phyloP scores from a whole-genome alignment of 2,888 invertebrate genomes.

The Volucella zonaria region DNA sequence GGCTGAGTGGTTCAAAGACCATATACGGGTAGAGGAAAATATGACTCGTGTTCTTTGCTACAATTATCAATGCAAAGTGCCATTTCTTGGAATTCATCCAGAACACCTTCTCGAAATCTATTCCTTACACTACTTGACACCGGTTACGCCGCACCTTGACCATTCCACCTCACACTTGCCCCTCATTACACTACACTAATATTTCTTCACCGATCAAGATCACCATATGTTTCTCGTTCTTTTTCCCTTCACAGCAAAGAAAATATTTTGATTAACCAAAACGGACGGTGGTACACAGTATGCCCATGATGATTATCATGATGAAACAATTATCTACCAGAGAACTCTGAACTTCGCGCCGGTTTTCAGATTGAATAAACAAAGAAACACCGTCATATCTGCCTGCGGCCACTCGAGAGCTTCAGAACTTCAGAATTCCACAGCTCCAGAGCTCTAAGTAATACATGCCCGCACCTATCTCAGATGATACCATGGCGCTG shows the following conservation, averaged over 20 bases:
- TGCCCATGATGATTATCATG: conserved; percentile 43
- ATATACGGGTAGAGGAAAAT: not conserved
- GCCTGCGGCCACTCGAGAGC: conserved; percentile 31
- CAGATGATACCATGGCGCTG: conserved; percentile 35
- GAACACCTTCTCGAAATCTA: conserved; percentile 26
- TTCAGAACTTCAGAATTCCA: conserved; percentile 2
- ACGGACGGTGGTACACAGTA: conserved; percentile 21
- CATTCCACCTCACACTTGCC: conserved; percentile 30
- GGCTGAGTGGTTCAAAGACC: conserved; percentile 8
- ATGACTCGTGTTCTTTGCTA: conserved; percentile 17
- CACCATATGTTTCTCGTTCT: not conserved
- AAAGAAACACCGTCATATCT: conserved; percentile 40
- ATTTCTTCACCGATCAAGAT: not conserved
- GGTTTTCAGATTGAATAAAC: conserved; percentile 43
- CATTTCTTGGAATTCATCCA: conserved; percentile 29
- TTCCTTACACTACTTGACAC: conserved; percentile 30
- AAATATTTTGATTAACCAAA: conserved; percentile 58
- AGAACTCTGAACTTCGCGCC: conserved; percentile 14
- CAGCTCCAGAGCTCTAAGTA: conserved; percentile 1
- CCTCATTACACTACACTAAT: conserved; percentile 24
- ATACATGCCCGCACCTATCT: conserved; percentile 32
- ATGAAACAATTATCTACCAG: conserved; percentile 57
- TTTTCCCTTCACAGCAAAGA: conserved; percentile 20
- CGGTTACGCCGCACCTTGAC: conserved; percentile 39
- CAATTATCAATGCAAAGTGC: conserved; percentile 22